These are phyloP conservation scores for Ivindomyrus marchei DNA, from an alignment of 2,113 vertebrate species.

Conservation along the genomic window DNA sequence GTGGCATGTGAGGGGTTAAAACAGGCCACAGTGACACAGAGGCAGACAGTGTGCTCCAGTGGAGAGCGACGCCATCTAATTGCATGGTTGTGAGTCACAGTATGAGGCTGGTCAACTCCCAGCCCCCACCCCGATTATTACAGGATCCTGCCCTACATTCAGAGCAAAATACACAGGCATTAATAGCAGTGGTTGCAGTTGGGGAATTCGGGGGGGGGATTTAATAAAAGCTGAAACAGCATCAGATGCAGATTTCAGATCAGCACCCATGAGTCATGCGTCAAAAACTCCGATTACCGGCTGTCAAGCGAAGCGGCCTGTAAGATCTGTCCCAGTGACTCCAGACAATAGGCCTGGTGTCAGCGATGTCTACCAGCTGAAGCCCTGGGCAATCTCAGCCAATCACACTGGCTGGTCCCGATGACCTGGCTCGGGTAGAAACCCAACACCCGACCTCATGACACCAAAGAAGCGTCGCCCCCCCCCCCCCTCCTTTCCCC, in stretches of 20 bases:
- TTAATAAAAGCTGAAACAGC: not conserved
- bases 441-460: conserved; percentile 23
- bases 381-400: not conserved
- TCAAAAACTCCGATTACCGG: not conserved
- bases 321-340: not conserved
- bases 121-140: not conserved
- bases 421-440: conserved; percentile 32
- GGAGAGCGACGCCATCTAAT: conserved; percentile 33
- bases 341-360: conserved; percentile 14
- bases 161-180: not conserved
- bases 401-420: not conserved
- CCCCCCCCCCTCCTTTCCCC: not conserved
- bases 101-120: conserved; percentile 1
- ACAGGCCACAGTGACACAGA: conserved; percentile 16
- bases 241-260: not conserved
- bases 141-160: not conserved
- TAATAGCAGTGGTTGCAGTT: not conserved
- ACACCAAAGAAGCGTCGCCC: not conserved
- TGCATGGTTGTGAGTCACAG: conserved; percentile 13
- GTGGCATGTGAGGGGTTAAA: conserved; percentile 10
- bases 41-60: conserved; percentile 26
- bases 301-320: not conserved
- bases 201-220: not conserved
- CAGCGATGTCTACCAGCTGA: not conserved
- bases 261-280: not conserved